Conservation (phyloP, 2,888 invertebrate genomes). For the Rhorus exstirpatorius region DNA sequence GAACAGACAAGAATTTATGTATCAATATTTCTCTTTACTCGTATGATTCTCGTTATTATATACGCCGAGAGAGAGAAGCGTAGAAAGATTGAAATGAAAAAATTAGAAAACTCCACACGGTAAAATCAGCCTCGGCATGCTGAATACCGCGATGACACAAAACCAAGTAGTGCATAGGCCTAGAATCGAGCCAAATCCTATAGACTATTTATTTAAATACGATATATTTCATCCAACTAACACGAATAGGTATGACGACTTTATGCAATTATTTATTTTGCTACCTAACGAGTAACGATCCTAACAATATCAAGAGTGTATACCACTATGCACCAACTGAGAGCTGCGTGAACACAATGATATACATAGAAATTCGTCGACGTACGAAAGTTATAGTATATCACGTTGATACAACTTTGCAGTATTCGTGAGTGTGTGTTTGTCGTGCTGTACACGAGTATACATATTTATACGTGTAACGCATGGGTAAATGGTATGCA, state of each 20-base stretch:
- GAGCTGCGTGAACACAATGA: too few species aligned
- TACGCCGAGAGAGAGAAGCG: conserved; percentile 56
- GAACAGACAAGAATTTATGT: too few species aligned
- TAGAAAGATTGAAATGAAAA: conserved; percentile 22
- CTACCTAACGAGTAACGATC: too few species aligned
- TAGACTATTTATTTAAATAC: too few species aligned
- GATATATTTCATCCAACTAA: too few species aligned
- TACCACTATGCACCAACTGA: too few species aligned
- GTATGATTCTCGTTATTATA: conserved; percentile 84
- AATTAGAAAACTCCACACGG: conserved; percentile 3
- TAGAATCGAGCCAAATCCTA: too few species aligned
- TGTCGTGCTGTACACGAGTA: neutral
- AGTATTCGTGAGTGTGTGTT: conserved; percentile 10
- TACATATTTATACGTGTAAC: neutral
- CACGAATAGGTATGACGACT: neutral
- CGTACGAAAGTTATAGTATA: neutral
- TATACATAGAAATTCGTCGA: conserved; percentile 1
- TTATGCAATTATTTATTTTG: too few species aligned
- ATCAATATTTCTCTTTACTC: conserved; percentile 89
- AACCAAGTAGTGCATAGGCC: too few species aligned
- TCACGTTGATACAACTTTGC: neutral
- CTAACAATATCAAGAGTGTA: too few species aligned
- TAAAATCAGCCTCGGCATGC: too few species aligned
- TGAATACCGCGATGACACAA: too few species aligned
- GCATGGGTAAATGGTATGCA: conserved; percentile 55